Conservation (phyloP, 2,797 vertebrate species). For the Catamblyrhynchus diadema region DNA sequence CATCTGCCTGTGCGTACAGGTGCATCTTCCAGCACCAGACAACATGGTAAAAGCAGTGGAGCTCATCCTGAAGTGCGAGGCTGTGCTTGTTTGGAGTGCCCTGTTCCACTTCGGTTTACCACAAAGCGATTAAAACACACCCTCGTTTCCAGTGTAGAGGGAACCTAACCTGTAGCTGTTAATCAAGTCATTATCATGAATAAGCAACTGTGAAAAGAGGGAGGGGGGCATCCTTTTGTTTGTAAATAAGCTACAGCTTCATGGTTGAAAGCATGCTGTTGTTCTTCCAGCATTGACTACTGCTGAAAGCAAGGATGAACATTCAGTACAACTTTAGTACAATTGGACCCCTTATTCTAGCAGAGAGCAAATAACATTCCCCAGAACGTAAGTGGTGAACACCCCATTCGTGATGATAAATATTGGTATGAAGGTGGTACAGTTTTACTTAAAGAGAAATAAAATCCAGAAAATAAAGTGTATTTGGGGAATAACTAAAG, state of each 20-base stretch:
- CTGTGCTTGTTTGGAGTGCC: background rate
- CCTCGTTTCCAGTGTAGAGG: background rate
- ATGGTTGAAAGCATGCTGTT: slow-evolving; percentile 41
- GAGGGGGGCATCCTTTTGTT: slow-evolving; percentile 15
- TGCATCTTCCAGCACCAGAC: background rate
- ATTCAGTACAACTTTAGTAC: background rate
- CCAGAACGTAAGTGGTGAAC: slow-evolving; percentile 4
- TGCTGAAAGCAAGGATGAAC: background rate
- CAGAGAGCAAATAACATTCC: background rate
- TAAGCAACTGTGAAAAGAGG: slow-evolving; percentile 44
- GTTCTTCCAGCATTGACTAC: background rate
- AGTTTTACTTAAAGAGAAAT: background rate
- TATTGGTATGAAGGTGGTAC: background rate
- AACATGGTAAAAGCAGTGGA: background rate
- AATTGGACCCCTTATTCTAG: background rate
- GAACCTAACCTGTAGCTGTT: background rate
- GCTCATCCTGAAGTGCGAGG: background rate
- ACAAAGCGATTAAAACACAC: background rate
- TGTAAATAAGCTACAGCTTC: slow-evolving; percentile 66
- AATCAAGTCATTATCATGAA: background rate
- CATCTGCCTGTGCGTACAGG: background rate
- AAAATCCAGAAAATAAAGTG: fast-evolving
- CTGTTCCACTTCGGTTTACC: background rate
- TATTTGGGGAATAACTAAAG: background rate
- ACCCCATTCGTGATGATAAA: slow-evolving; percentile 58